Evolutionary conservation across 2,888 invertebrate genomes (phyloP), one percentile per base, ranked within the genome.

Genomic region (Drosophila anceps): DNA sequence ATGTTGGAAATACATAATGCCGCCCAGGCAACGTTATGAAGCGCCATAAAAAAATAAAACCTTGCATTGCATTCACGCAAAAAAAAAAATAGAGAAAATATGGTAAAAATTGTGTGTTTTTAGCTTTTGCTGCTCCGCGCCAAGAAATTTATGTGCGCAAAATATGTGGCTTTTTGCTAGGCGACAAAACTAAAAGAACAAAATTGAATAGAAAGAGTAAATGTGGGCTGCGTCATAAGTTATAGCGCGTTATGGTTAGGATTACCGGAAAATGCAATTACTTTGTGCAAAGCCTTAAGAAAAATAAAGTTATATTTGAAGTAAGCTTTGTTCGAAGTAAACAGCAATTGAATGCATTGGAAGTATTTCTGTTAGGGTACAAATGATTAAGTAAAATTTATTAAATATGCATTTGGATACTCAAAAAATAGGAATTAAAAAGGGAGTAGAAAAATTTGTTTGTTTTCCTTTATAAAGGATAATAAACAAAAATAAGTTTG

Each of bases 1-100:
- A 84, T 84, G 84, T 79, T 75, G 74, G 83, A 72, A 72, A 81
- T 76, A 73, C 77, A 70, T 79, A 79, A 79, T 79, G 69, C 72
- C 69, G 69, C 72, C 69, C 58, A 54, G 61, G 60, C 37, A 60
- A 55, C 64, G 68, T 63, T 77, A 65, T 60, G 54, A 63, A 71
- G 63, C 69, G 74, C 69, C 50, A 64, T 77, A 74, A 79, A 81
- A 73, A 79, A 76, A 71, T 61, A 75, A 61, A 73, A 58, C 62
- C 65, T 70, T 69, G 76, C 77, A 67, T 58, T 81, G 82, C 81
- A 62, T 46, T 64, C 76, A 48, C 48, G 35, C 39, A 61, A 55
- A 44, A 57, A 57, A 57, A 43, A 13, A 41, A 2, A 10, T 24
- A 1, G 37, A 50, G 41, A 59, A 73, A 71, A 61, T 62, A 54